Evolutionary conservation across 1,140 invertebrate species (phyloP), one percentile per base, ranked within the genome.

Genomic region (Himalopsyche phryganea): DNA sequence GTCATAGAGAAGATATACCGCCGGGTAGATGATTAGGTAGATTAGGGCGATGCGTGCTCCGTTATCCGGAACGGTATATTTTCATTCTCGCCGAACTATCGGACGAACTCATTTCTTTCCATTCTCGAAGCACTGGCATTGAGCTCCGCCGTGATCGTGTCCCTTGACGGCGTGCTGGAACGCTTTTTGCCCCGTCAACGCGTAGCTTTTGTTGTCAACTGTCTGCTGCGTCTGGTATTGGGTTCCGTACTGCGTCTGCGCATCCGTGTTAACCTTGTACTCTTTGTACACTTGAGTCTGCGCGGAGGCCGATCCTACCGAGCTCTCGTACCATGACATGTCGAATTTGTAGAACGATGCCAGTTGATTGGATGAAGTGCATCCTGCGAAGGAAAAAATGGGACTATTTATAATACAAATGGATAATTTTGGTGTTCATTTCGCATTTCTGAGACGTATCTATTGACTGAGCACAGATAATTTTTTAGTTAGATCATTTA

Each of bases 301-400:
- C 36, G 19, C 35, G 47, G 47, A 49, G 2, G 11, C 23, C n/a
- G 38, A 35, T 2, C 72, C 74, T 46, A 77, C 71, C 2, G 72
- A 69, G 69, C 72, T 76, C 66, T 75, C 67, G 67, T 78, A 78
- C 76, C 76, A 78, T 63, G 73, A 71, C 0, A 74, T 41, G 59
- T 78, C 75, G 67, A 78, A 77, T 57, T 73, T 76, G 68, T 73
- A 78, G 71, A 78, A 77, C 0, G 66, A 70, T 1, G 73, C 75
- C 13, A 78, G 57, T 50, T 78, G 76, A 61, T 78, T 76, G 2
- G 71, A 70, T 10, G 67, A 62, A 50, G 70, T 69, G 57, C 76
- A 78, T 32, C 74, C 76, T 78, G 49, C n/a, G 48, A 55, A 50
- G 5, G 41, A 7, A 50, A 54, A 28, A 44, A 33, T 53, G 41